Conservation (phyloP, 30 jellyfish, hydroid and myxozoan species). For the Morbakka virulenta region DNA sequence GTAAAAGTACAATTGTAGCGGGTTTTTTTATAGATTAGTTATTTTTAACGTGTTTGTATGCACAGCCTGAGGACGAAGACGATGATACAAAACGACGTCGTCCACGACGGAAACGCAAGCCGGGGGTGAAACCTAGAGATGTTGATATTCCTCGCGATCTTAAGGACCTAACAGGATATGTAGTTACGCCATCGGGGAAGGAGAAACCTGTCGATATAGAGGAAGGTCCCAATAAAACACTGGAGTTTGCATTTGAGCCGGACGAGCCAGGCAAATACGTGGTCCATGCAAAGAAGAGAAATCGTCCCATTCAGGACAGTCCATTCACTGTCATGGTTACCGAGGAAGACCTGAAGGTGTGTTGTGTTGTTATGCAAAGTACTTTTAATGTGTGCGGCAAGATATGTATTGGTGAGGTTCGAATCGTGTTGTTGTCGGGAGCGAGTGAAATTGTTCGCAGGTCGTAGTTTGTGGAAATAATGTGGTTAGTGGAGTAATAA, state of each 20-base stretch:
- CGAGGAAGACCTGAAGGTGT: too few species aligned
- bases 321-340: conserved; percentile 89
- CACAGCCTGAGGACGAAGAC: conserved; percentile 84
- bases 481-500: too few species aligned
- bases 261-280: conserved; percentile 80
- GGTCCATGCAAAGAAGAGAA: conserved; percentile 67
- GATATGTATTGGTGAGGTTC: too few species aligned
- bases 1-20: too few species aligned
- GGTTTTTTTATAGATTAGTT: too few species aligned
- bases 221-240: conserved; percentile 86
- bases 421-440: too few species aligned
- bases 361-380: too few species aligned
- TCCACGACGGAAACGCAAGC: neutral
- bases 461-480: too few species aligned
- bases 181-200: conserved; percentile 96
- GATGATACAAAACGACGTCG: neutral
- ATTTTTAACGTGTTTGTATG: too few species aligned
- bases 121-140: neutral
- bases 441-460: too few species aligned
- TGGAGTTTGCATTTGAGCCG: conserved; percentile 94
- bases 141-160: conserved; percentile 78
- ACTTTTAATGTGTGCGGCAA: too few species aligned
- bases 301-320: conserved; percentile 85
- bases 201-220: conserved; percentile 97
- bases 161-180: conserved; percentile 87